Evolutionary conservation across 2,797 vertebrate species (phyloP), one percentile per base, ranked within the genome.

Genomic region (Gallinago solitaria): DNA sequence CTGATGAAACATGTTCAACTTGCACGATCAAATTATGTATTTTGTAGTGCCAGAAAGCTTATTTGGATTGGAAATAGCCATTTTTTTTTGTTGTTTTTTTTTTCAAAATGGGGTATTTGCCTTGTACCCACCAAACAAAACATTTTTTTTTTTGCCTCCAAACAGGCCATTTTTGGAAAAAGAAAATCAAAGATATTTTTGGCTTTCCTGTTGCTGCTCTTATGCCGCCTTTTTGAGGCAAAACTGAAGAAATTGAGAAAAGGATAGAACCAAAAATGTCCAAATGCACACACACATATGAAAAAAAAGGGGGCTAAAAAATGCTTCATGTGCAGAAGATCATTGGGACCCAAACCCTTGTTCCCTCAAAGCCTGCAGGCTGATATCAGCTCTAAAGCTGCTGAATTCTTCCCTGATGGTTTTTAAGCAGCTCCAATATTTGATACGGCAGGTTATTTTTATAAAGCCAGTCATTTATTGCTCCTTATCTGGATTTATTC

Each of bases 171-270:
- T 93, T 97, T 96, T 83, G 70, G 90, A 92, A 77, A 89, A 88
- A 25, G 7, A 92, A 96, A 92, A 95, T 90, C 61, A 54, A 39
- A 47, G 73, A 21, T 95, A 93, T 96, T 94, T 96, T 91, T 89
- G 27, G 59, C 76, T 92, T 89, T 96, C 61, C 47, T 2, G 0
- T 59, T 81, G 61, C 71, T 83, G 59, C 48, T 65, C 73, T 85
- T 74, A 88, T 79, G 86, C 69, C 0, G 0, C 19, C 50, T 88
- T 89, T 88, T 78, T 50, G 50, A 64, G 59, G 37, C 41, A 75
- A 81, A 89, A 48, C 43, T 54, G 79, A 81, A 87, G 51, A 93
- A 91, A 93, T 0, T 81, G 43, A 69, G 73, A 56, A 73, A 80
- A 92, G 21, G n/a, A 16, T 54, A 24, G 12, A 28, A 85, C 45